These are phyloP conservation scores for Acipenser transmontanus DNA, from an alignment of 2,797 vertebrate species.

Conservation along the genomic window DNA sequence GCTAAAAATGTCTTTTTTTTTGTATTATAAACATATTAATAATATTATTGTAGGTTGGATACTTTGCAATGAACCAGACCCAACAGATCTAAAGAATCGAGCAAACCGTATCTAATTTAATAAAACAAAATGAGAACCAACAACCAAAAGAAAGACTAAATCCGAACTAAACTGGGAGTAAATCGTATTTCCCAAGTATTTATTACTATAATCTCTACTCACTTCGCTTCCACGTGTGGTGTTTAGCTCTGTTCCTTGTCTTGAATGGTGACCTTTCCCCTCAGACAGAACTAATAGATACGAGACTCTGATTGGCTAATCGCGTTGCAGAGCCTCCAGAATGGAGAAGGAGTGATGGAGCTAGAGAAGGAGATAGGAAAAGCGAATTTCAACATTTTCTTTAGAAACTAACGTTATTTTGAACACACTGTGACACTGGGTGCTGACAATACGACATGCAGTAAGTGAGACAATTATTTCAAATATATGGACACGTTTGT, in stretches of 20 bases:
- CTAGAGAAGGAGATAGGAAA: not conserved
- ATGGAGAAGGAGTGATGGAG: not conserved
- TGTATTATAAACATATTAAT: too few relatives aligned
- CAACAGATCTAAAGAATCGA: too few relatives aligned
- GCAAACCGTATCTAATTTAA: not conserved
- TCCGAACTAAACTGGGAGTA: not conserved
- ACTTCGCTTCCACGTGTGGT: not conserved
- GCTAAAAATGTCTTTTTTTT: too few relatives aligned
- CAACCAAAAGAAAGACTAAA: not conserved
- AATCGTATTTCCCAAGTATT: constrained; percentile 17
- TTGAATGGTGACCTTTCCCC: constrained; percentile 10
- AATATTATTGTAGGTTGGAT: too few relatives aligned
- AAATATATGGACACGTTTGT: too few relatives aligned
- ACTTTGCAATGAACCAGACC: too few relatives aligned
- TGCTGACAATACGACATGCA: not conserved
- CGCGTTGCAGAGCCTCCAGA: not conserved
- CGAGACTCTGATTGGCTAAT: not conserved
- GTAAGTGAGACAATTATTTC: not conserved
- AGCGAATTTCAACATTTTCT: not conserved
- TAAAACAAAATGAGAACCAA: not conserved
- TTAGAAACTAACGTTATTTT: not conserved
- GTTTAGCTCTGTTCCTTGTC: too few relatives aligned
- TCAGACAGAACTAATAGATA: constrained; percentile 44
- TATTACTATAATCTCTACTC: constrained; percentile 16
- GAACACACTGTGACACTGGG: not conserved